phyloP scores from a whole-genome alignment of 2,888 invertebrate species.

The Microplitis manilae region DNA sequence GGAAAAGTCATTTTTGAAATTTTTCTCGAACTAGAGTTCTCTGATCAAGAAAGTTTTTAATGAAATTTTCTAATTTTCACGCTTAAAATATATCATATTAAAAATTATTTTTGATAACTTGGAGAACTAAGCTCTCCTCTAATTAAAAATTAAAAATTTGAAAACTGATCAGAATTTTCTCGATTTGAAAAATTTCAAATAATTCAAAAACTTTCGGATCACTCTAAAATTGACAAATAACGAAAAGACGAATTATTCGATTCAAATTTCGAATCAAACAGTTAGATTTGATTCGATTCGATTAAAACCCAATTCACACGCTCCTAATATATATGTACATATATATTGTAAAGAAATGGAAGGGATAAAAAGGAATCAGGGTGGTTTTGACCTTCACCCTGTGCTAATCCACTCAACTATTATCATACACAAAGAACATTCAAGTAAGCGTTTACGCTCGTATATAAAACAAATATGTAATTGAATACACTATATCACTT shows the following conservation, averaged over 20 bases:
- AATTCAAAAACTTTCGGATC: no score
- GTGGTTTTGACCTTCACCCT: slow-evolving; percentile 62
- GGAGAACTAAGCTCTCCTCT: no score
- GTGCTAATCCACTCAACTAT: slow-evolving; percentile 65
- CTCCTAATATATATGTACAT: background rate
- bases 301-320: slow-evolving; percentile 9
- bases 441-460: slow-evolving; percentile 38
- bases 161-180: no score
- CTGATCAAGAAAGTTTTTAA: no score
- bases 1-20: no score
- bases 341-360: slow-evolving; percentile 29
- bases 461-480: slow-evolving; percentile 26
- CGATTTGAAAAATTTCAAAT: no score
- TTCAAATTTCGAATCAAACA: background rate
- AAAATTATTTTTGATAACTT: no score
- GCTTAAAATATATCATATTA: no score
- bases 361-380: slow-evolving; percentile 38
- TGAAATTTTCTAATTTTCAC: no score
- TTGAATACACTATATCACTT: background rate
- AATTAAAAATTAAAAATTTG: no score
- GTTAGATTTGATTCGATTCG: background rate
- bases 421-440: slow-evolving; percentile 54
- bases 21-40: no score
- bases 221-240: no score
- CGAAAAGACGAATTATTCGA: background rate